These are phyloP conservation scores for Mionectes macconnelli DNA, from an alignment of 2,113 vertebrate genomes.

Conservation along the genomic window DNA sequence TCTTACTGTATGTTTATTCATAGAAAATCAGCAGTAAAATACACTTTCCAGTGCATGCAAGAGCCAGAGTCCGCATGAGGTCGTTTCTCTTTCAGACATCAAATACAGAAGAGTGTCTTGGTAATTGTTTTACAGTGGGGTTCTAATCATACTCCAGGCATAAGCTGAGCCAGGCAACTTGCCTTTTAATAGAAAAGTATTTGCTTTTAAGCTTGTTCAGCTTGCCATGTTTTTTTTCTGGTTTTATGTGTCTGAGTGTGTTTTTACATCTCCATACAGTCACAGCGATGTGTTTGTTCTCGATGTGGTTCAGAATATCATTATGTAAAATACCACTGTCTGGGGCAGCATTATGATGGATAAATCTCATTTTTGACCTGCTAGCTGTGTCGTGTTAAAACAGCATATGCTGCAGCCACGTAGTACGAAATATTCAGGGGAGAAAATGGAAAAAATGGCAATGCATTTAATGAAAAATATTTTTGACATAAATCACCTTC, in stretches of 20 bases:
- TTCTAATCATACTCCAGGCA: constrained; percentile 63
- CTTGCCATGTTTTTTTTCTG: constrained; percentile 5
- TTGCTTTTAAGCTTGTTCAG: constrained; percentile 61
- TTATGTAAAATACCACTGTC: constrained; percentile 40
- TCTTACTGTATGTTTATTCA: constrained; percentile 71
- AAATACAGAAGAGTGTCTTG: constrained; percentile 53
- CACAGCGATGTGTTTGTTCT: not conserved
- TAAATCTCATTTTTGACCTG: constrained; percentile 53
- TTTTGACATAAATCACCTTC: constrained; percentile 29
- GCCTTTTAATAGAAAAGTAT: constrained; percentile 65
- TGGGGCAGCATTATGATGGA: constrained; percentile 22
- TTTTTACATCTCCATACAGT: not conserved
- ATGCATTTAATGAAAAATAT: not conserved
- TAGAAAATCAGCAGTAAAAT: constrained; percentile 71
- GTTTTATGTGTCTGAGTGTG: not conserved
- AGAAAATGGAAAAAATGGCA: constrained; percentile 29
- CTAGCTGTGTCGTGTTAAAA: not conserved
- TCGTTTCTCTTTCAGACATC: constrained; percentile 50
- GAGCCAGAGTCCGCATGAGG: constrained; percentile 57
- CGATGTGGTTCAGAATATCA: not conserved
- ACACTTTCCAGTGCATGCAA: not conserved
- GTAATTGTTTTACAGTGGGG: constrained; percentile 73
- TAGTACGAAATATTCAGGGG: not conserved
- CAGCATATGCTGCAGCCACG: not conserved
- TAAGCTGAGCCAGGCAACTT: constrained; percentile 53